Evolutionary conservation across 2,797 vertebrate species (phyloP).

Genomic region (Amblyopsis hoosieri): DNA sequence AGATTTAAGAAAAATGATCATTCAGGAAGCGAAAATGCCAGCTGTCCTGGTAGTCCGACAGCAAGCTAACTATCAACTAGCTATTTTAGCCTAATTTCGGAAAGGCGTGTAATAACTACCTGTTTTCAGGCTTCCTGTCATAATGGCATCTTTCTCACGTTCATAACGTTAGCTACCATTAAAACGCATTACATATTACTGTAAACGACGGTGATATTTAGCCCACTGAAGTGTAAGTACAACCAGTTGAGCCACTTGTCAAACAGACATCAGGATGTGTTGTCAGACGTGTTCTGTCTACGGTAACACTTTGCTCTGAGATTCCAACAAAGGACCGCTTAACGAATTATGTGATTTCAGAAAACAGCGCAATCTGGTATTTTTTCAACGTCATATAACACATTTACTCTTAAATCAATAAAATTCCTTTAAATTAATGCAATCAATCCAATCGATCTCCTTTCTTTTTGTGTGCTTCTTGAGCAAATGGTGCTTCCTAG

Average conservation of each 20-base stretch:
- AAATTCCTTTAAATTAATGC: not conserved
- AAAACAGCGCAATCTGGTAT: not conserved
- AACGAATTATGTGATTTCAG: not conserved
- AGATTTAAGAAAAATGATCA: not conserved
- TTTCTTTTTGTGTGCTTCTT: conserved; percentile 58
- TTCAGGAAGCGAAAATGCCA: not conserved
- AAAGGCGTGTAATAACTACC: not conserved
- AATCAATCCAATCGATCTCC: conserved; percentile 26
- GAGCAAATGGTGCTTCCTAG: conserved; percentile 16
- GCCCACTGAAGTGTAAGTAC: not conserved
- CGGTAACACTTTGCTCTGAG: no score
- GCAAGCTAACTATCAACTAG: conserved; percentile 29
- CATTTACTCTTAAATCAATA: no score
- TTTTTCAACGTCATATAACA: no score
- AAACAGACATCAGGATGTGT: no score
- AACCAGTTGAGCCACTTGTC: no score
- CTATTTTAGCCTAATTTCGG: conserved; percentile 34
- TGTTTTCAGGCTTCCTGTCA: conserved; percentile 28
- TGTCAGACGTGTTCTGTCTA: no score
- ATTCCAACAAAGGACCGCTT: no score
- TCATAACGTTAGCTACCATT: not conserved
- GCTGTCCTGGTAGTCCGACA: not conserved
- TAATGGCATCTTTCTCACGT: conserved; percentile 24
- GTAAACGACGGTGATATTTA: not conserved
- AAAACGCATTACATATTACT: not conserved